phyloP scores from a whole-genome alignment of 2,113 vertebrate genomes.

The Delphinapterus leucas region DNA sequence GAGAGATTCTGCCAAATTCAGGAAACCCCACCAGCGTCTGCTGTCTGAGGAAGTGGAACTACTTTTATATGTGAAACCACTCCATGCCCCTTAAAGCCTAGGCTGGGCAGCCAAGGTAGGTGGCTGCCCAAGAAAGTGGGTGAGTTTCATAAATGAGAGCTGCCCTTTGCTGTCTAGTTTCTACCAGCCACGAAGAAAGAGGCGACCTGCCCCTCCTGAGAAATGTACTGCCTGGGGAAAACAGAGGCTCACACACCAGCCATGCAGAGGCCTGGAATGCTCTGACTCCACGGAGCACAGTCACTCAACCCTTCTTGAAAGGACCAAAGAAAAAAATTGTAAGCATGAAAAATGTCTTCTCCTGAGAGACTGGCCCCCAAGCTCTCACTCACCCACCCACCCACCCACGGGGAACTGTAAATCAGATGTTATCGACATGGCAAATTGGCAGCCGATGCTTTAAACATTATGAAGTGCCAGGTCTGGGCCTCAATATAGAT shows the following conservation, averaged over 20 bases:
- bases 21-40: neutral
- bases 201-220: neutral
- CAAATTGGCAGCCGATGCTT: constrained; percentile 72
- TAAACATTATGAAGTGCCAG: constrained; percentile 62
- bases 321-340: constrained; percentile 35
- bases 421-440: constrained; percentile 77
- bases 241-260: neutral
- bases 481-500: constrained; percentile 63
- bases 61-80: constrained; percentile 47
- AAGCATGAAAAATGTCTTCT: constrained; percentile 76
- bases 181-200: neutral
- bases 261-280: neutral
- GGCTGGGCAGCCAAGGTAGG: neutral
- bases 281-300: neutral
- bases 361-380: constrained; percentile 69
- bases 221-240: constrained; percentile 27
- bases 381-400: constrained; percentile 78
- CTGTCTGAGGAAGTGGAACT: constrained; percentile 50
- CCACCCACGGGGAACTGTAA: constrained; percentile 77
- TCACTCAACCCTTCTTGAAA: constrained; percentile 24
- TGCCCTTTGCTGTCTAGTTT: neutral
- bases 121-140: constrained; percentile 13
- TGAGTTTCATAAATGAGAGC: constrained; percentile 13
- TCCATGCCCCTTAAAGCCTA: neutral
- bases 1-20: neutral